phyloP scores from a whole-genome alignment of 2,888 invertebrate genomes.

The Nomada lathburiana region DNA sequence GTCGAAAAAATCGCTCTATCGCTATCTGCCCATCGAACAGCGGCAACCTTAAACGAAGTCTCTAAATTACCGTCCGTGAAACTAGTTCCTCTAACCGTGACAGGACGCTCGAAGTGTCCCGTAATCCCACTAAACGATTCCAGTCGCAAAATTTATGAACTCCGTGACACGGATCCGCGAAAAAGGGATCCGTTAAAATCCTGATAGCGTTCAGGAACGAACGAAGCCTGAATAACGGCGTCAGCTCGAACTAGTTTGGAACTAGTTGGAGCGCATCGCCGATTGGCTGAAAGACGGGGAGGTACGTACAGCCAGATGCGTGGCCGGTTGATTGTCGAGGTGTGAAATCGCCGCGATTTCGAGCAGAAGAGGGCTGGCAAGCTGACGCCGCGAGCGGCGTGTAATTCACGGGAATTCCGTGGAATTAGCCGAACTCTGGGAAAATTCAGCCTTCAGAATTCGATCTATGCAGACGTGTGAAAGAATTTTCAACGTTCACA shows the following conservation, averaged over 20 bases:
- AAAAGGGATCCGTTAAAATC: conserved; percentile 33
- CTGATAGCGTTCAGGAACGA: conserved; percentile 32
- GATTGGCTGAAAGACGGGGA: conserved; percentile 67
- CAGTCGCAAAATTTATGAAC: conserved; percentile 36
- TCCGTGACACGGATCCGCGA: not conserved
- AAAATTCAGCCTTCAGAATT: conserved; percentile 21
- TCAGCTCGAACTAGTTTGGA: conserved; percentile 71
- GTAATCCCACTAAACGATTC: not conserved
- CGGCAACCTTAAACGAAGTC: not conserved
- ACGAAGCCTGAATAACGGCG: conserved; percentile 68
- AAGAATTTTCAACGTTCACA: not conserved
- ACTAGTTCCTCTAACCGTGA: not conserved
- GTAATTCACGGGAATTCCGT: conserved; percentile 63
- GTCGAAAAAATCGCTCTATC: no score
- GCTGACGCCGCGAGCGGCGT: conserved; percentile 33
- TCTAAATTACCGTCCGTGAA: not conserved
- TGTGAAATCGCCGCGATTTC: conserved; percentile 66
- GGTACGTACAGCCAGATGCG: conserved; percentile 21
- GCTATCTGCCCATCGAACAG: no score
- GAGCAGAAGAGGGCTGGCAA: conserved; percentile 35
- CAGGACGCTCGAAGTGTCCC: not conserved
- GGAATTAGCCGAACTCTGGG: conserved; percentile 44
- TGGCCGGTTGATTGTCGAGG: conserved; percentile 45
- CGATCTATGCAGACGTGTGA: not conserved
- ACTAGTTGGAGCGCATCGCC: conserved; percentile 70